Evolutionary conservation across 2,888 invertebrate genomes (phyloP).

Genomic region (Acanthosoma haemorrhoidale): DNA sequence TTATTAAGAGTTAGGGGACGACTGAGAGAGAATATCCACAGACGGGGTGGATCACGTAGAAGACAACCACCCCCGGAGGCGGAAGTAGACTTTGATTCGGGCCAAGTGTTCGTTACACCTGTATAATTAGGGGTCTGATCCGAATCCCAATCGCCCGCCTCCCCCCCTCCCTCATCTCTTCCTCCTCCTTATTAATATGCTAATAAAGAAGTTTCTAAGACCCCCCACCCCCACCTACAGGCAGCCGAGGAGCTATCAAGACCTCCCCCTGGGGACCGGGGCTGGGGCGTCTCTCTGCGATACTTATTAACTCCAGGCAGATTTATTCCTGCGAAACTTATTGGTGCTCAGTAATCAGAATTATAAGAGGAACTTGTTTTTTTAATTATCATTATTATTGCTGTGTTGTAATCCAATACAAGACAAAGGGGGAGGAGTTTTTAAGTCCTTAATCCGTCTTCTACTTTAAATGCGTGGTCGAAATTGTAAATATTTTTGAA

Average conservation of each 20-base stretch:
- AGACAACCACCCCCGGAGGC: neutral
- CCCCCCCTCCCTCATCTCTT: neutral
- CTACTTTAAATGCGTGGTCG: too few relatives aligned
- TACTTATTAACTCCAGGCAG: conserved; percentile 10
- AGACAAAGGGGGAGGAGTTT: too few relatives aligned
- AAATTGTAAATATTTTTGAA: too few relatives aligned
- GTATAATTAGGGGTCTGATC: conserved; percentile 27
- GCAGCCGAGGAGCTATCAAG: neutral
- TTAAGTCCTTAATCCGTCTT: too few relatives aligned
- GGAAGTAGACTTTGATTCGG: conserved; percentile 2
- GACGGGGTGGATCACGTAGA: neutral
- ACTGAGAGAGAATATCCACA: too few relatives aligned
- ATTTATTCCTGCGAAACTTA: neutral
- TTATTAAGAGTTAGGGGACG: neutral
- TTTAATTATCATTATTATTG: too few relatives aligned
- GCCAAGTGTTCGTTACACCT: conserved; percentile 20
- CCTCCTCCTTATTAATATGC: conserved; percentile 21
- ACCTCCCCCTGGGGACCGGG: neutral
- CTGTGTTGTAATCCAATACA: too few relatives aligned
- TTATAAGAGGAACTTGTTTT: neutral
- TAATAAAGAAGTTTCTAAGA: conserved; percentile 28
- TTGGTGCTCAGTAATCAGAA: neutral
- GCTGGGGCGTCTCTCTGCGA: neutral
- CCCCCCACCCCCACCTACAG: neutral
- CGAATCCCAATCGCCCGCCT: conserved; percentile 14